A percentile compares a stretch with the other conserved stretches of the same genome.
Evolutionary conservation across 2,888 invertebrate genomes (phyloP).

Genomic region (Acrobasis suavella): DNA sequence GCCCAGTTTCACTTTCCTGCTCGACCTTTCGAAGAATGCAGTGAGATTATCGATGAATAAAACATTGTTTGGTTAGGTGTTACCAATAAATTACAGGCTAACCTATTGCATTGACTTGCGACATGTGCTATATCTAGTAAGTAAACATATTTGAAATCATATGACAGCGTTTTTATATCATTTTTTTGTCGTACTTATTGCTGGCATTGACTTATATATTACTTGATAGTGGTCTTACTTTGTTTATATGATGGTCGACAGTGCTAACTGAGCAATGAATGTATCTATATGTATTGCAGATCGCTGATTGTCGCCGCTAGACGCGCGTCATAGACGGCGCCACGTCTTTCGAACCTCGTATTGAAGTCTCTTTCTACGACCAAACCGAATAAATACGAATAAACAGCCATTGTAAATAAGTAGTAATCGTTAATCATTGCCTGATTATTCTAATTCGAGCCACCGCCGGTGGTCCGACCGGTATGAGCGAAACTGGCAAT

Average conservation of each 20-base stretch:
- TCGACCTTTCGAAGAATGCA: constrained; percentile 71
- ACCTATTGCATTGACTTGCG: constrained; percentile 41
- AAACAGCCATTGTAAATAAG: constrained; percentile 35
- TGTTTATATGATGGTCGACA: too few species aligned
- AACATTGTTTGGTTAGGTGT: constrained; percentile 45
- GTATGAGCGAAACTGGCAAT: not conserved
- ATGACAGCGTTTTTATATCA: not conserved
- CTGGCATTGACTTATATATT: constrained; percentile 19
- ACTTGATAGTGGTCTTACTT: not conserved
- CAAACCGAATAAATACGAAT: constrained; percentile 33
- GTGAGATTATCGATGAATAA: constrained; percentile 68
- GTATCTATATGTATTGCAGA: too few species aligned
- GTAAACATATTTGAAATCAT: not conserved
- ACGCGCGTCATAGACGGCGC: too few species aligned
- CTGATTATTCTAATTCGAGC: not conserved
- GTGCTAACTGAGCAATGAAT: too few species aligned
- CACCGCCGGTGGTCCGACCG: not conserved
- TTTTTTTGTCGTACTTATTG: not conserved
- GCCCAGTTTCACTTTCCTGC: constrained; percentile 69
- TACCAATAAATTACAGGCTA: constrained; percentile 32
- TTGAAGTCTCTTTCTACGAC: constrained; percentile 40
- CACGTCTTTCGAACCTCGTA: too few species aligned
- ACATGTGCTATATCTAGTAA: constrained; percentile 23
- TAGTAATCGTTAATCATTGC: not conserved
- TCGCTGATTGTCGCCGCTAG: too few species aligned